Evolutionary conservation across 2,797 vertebrate genomes (phyloP).

Genomic region (Gila robusta): DNA sequence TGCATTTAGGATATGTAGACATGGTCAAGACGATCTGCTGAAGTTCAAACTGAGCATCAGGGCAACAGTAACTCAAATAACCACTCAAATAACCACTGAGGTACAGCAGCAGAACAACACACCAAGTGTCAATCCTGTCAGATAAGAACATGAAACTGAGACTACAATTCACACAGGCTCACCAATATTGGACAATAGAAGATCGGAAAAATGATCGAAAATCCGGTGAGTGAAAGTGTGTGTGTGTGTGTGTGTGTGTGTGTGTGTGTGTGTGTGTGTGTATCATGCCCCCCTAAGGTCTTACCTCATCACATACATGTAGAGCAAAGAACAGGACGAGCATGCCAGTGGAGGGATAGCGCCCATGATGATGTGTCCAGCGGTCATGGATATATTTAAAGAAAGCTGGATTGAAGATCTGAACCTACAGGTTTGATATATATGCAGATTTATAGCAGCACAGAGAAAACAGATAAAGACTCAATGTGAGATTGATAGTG

Average conservation of each 20-base stretch:
- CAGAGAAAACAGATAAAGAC: constrained; percentile 29
- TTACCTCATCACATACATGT: constrained; percentile 96
- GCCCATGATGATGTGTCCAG: constrained; percentile 95
- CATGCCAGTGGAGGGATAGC: constrained; percentile 98
- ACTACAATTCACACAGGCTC: no score
- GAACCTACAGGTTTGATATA: constrained; percentile 82
- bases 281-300: constrained; percentile 33
- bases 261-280: neutral
- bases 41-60: no score
- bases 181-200: no score
- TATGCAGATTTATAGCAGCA: constrained; percentile 3
- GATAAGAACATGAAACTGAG: no score
- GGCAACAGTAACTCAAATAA: no score
- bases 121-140: no score
- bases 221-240: no score
- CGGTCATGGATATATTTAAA: constrained; percentile 98
- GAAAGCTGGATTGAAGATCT: constrained; percentile 98
- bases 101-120: no score
- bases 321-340: constrained; percentile 97
- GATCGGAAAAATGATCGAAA: no score
- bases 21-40: no score
- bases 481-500: constrained; percentile 22
- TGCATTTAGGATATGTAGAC: no score
- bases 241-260: neutral
- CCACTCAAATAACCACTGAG: no score